A percentile compares a stretch with the other conserved stretches of the same genome.
These are phyloP conservation scores for Idaea dimidiata DNA, from an alignment of 2,888 invertebrate genomes.

Conservation along the genomic window DNA sequence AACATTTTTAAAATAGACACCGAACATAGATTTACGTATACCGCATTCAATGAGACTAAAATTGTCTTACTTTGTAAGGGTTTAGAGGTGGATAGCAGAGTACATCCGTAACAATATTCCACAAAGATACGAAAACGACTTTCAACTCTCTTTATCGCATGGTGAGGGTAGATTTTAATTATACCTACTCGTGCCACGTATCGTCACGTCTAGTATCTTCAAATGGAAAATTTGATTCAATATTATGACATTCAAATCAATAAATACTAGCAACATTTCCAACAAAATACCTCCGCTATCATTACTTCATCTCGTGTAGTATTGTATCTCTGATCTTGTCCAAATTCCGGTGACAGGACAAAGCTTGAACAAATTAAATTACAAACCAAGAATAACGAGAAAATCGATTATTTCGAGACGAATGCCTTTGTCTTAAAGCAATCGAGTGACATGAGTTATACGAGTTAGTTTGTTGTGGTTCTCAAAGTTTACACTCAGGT, in stretches of 20 bases:
- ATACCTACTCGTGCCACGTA: no score
- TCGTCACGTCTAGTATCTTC: no score
- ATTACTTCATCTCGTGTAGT: background rate
- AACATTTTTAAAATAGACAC: no score
- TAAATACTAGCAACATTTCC: background rate
- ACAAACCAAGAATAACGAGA: slow-evolving; percentile 8
- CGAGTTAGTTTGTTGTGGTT: slow-evolving; percentile 5
- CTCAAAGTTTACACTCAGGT: background rate
- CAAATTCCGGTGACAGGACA: slow-evolving; percentile 8
- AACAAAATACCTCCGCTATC: background rate
- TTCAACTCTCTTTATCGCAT: no score
- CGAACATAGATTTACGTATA: no score
- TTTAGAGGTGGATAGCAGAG: no score
- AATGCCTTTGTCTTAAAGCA: slow-evolving; percentile 18
- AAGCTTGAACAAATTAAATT: slow-evolving; percentile 1
- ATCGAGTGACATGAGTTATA: slow-evolving; percentile 24
- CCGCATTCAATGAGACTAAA: no score
- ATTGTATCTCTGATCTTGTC: background rate
- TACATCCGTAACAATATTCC: no score
- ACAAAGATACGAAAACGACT: no score
- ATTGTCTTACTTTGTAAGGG: no score
- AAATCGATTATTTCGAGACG: slow-evolving; percentile 22
- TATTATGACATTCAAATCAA: background rate
- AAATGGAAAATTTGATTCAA: no score
- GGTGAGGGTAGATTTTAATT: no score